Percentiles rank a stretch among this genome's conserved stretches.
These are phyloP conservation scores for Paedocypris micromegethes DNA, from an alignment of 2,797 vertebrate species.

Conservation along the genomic window DNA sequence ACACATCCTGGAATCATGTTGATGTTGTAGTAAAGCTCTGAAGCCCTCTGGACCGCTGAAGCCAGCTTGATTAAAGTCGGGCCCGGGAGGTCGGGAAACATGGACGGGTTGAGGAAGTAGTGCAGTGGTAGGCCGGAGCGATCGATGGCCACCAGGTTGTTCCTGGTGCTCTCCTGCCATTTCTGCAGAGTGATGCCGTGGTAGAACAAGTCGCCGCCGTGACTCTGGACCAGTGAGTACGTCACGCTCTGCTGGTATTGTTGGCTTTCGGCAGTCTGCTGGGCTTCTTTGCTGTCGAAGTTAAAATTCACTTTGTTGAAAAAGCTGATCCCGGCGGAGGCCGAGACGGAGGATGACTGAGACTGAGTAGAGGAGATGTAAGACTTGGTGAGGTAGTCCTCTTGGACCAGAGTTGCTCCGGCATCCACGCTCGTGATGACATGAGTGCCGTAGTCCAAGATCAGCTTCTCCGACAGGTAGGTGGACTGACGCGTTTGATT, in stretches of 20 bases:
- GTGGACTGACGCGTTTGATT: constrained; percentile 77
- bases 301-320: constrained; percentile 65
- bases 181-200: constrained; percentile 83
- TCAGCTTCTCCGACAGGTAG: constrained; percentile 80
- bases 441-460: constrained; percentile 85
- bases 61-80: constrained; percentile 73
- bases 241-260: constrained; percentile 75
- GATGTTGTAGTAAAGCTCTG: constrained; percentile 75
- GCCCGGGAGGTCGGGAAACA: constrained; percentile 73
- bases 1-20: constrained; percentile 82
- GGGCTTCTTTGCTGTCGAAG: constrained; percentile 35
- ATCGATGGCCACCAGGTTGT: constrained; percentile 85
- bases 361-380: constrained; percentile 65
- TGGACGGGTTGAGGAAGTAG: constrained; percentile 69
- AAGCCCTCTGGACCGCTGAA: constrained; percentile 60
- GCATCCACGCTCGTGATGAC: constrained; percentile 77
- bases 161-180: constrained; percentile 80
- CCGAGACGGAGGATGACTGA: constrained; percentile 54
- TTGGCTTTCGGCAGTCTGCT: constrained; percentile 55
- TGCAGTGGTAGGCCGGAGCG: constrained; percentile 76
- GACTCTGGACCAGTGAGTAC: constrained; percentile 74
- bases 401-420: constrained; percentile 72
- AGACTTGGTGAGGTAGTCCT: constrained; percentile 76
- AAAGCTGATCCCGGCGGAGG: constrained; percentile 69
- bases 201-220: constrained; percentile 77